Conservation (phyloP, 2,797 vertebrate genomes). For the Valencia hispanica region DNA sequence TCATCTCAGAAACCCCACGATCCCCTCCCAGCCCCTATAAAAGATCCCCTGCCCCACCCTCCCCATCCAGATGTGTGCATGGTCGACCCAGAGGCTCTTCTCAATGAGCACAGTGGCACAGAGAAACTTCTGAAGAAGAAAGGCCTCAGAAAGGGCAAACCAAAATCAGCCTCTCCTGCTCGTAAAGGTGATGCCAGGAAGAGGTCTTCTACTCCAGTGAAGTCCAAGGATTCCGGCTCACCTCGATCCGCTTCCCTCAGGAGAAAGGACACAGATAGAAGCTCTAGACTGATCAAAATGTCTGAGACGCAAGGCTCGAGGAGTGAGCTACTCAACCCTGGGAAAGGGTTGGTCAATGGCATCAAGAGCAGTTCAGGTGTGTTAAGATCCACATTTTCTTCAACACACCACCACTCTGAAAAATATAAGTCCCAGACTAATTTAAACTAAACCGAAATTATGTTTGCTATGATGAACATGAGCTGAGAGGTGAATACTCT, state of each 20-base stretch:
- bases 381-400: constrained; percentile 15
- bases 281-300: constrained; percentile 80
- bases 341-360: constrained; percentile 87
- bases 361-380: constrained; percentile 87
- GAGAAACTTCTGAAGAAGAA: constrained; percentile 90
- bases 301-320: constrained; percentile 80
- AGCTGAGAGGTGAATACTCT: background rate
- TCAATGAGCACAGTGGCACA: constrained; percentile 83
- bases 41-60: constrained; percentile 90
- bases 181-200: constrained; percentile 88
- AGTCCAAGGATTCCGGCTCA: constrained; percentile 83
- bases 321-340: constrained; percentile 81
- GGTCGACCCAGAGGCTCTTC: constrained; percentile 93
- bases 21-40: constrained; percentile 86
- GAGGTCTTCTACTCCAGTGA: constrained; percentile 88
- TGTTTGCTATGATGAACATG: background rate
- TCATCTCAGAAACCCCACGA: constrained; percentile 83
- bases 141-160: constrained; percentile 86
- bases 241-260: constrained; percentile 82
- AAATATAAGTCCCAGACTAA: background rate
- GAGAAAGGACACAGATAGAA: constrained; percentile 86
- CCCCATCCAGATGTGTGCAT: constrained; percentile 97
- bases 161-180: constrained; percentile 90
- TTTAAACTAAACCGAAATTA: background rate
- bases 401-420: background rate